Conservation (phyloP, 2,888 invertebrate genomes). For the Leptinotarsa peninsularis region DNA sequence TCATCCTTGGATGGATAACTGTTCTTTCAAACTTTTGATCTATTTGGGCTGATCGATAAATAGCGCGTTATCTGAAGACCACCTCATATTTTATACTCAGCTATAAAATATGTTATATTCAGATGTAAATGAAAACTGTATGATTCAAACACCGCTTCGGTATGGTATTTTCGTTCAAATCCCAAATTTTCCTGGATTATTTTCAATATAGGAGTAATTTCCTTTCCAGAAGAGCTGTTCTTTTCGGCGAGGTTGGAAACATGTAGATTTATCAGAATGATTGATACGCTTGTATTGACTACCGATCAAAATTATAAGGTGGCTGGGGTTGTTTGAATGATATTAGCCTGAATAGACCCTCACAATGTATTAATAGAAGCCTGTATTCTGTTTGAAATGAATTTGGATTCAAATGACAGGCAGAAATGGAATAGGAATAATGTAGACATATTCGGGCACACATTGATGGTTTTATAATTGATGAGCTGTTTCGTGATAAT, state of each 20-base stretch:
- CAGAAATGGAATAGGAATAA: background rate
- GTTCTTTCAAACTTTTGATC: too few species aligned
- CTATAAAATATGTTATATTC: too few species aligned
- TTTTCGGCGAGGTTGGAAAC: constrained; percentile 27
- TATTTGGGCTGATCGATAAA: too few species aligned
- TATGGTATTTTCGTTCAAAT: background rate
- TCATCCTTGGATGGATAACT: too few species aligned
- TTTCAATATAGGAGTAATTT: constrained; percentile 33
- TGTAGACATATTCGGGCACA: background rate
- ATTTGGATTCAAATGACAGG: background rate
- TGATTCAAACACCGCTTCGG: background rate
- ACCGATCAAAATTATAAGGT: constrained; percentile 12
- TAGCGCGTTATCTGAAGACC: too few species aligned
- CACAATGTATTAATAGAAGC: constrained; percentile 1
- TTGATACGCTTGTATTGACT: constrained; percentile 16
- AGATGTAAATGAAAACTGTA: too few species aligned
- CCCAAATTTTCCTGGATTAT: background rate
- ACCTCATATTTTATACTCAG: too few species aligned
- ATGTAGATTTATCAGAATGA: constrained; percentile 31
- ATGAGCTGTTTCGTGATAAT: too few species aligned
- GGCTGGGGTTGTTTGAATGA: constrained; percentile 8
- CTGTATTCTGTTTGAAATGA: background rate
- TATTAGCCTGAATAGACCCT: constrained; percentile 6
- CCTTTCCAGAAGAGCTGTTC: constrained; percentile 31
- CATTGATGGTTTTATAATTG: background rate